Evolutionary conservation across 2,797 vertebrate genomes (phyloP).

Genomic region (Coendou prehensilis): DNA sequence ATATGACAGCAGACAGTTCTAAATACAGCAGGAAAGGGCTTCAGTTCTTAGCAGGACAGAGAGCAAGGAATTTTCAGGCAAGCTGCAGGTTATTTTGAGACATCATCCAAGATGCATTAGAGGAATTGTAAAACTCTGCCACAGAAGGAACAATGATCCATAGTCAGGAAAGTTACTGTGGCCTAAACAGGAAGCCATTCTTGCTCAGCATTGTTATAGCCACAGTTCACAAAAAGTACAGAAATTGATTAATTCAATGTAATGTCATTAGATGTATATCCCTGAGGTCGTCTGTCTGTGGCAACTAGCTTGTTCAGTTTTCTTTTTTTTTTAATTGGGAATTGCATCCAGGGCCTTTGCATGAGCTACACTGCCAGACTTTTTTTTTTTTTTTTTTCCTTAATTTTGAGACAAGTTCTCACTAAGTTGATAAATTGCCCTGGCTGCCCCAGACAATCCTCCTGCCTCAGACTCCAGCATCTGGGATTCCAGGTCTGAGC

Average conservation of each 20-base stretch:
- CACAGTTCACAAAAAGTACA: neutral
- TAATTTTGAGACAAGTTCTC: neutral
- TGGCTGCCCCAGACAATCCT: neutral
- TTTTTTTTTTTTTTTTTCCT: neutral
- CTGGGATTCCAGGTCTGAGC: neutral
- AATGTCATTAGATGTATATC: neutral
- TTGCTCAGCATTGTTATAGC: conserved; percentile 94
- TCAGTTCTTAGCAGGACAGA: conserved; percentile 89
- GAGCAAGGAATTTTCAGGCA: conserved; percentile 98
- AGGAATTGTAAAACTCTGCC: conserved; percentile 93
- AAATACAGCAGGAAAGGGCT: neutral
- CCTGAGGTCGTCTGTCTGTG: neutral
- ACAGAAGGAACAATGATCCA: conserved; percentile 94
- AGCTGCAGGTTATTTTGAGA: conserved; percentile 99
- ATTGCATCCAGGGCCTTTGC: neutral
- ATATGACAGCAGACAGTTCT: neutral
- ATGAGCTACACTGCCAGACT: neutral
- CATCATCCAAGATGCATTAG: conserved; percentile 97
- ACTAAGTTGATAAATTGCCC: neutral
- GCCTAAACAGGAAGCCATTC: conserved; percentile 95
- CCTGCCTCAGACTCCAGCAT: neutral
- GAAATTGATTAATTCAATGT: neutral
- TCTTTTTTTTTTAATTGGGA: neutral
- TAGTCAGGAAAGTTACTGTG: conserved; percentile 97
- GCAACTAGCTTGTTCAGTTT: neutral